phyloP scores from a whole-genome alignment of 2,113 vertebrate species.

The Hypomesus transpacificus region DNA sequence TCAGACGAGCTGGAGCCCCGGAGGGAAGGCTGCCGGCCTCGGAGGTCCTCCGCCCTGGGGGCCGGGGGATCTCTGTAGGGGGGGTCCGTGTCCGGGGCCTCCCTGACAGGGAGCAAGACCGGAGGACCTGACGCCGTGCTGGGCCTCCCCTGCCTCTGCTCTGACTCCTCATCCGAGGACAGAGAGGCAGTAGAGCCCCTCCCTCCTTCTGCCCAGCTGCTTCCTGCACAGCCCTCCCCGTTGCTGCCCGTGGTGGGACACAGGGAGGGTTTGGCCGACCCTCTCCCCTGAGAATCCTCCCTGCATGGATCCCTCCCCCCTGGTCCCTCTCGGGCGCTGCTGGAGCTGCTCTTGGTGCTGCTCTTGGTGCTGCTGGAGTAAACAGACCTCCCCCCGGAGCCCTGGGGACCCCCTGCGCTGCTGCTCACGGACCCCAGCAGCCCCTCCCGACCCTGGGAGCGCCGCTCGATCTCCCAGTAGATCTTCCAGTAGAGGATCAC shows the following conservation, averaged over 20 bases:
- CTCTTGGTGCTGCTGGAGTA: constrained; percentile 56
- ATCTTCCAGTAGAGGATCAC: constrained; percentile 76
- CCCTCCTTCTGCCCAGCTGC: constrained; percentile 66
- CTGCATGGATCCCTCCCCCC: not conserved
- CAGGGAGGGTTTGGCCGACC: not conserved
- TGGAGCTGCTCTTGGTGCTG: constrained; percentile 65
- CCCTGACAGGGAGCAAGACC: constrained; percentile 58
- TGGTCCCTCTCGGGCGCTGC: constrained; percentile 57
- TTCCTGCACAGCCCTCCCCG: constrained; percentile 41
- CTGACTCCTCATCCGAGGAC: constrained; percentile 66
- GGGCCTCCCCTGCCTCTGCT: constrained; percentile 46
- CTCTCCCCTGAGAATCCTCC: constrained; percentile 32
- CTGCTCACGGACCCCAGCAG: constrained; percentile 64
- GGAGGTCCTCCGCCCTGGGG: constrained; percentile 1
- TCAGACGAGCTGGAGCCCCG: constrained; percentile 9
- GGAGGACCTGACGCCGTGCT: constrained; percentile 50
- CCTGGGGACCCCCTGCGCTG: constrained; percentile 34
- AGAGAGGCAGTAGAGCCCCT: constrained; percentile 65
- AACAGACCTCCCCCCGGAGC: constrained; percentile 8
- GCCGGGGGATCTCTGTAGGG: not conserved
- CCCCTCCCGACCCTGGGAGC: constrained; percentile 65
- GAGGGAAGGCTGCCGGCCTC: constrained; percentile 14
- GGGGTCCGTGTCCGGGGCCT: not conserved
- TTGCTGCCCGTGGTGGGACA: constrained; percentile 16
- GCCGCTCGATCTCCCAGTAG: constrained; percentile 75